Conservation (phyloP, 2,888 invertebrate species). For the Argyresthia goedartella region DNA sequence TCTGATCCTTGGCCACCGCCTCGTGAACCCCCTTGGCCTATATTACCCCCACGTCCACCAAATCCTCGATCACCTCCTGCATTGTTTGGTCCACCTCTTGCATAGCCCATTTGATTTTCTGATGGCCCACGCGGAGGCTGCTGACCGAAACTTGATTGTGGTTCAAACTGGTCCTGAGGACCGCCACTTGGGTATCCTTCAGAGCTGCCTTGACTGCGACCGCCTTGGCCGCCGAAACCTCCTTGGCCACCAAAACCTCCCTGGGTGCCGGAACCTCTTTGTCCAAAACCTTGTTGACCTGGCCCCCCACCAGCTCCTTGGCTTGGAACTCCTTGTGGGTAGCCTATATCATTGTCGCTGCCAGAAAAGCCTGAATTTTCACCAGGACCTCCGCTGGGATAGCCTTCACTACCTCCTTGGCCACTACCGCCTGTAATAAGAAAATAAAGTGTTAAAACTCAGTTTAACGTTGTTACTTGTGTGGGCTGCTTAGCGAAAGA, state of each 20-base stretch:
- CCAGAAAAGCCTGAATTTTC: slow-evolving; percentile 21
- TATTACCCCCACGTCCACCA: slow-evolving; percentile 2
- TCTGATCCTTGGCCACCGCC: slow-evolving; percentile 7
- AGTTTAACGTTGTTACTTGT: too few species aligned
- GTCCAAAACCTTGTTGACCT: slow-evolving; percentile 6
- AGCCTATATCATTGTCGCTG: slow-evolving; percentile 20
- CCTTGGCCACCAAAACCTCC: slow-evolving; percentile 10
- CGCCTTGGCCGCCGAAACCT: slow-evolving; percentile 13
- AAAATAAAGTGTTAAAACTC: not conserved
- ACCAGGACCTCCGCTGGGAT: slow-evolving; percentile 17
- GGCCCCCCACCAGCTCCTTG: slow-evolving; percentile 9
- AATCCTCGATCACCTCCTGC: slow-evolving; percentile 10
- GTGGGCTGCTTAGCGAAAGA: not conserved
- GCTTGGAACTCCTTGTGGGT: slow-evolving; percentile 19
- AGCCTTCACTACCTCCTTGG: slow-evolving; percentile 12
- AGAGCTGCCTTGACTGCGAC: slow-evolving; percentile 17
- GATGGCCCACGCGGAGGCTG: slow-evolving; percentile 8
- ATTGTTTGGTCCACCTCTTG: slow-evolving; percentile 10
- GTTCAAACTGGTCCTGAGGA: not conserved
- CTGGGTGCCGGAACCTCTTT: too few species aligned
- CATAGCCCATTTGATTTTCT: slow-evolving; percentile 12
- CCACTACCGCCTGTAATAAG: slow-evolving; percentile 3
- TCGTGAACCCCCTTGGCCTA: not conserved
- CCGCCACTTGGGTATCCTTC: slow-evolving; percentile 19
- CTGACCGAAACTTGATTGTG: not conserved